Conservation (phyloP, 2,113 vertebrate genomes). For the Syngnathus floridae region DNA sequence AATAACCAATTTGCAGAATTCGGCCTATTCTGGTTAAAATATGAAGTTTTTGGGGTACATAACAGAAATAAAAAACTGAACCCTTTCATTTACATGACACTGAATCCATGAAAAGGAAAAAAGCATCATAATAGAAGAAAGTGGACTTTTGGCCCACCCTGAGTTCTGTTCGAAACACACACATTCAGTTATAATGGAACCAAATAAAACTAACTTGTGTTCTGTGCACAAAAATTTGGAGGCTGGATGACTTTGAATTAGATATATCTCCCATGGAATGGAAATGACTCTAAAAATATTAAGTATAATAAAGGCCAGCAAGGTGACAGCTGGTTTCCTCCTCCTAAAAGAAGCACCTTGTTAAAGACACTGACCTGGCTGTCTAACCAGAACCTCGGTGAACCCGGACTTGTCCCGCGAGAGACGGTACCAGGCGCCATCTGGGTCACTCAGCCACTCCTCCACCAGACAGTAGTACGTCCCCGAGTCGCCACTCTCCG, state of each 20-base stretch:
- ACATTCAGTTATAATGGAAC: not conserved
- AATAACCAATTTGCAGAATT: too few species aligned
- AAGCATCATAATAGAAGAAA: too few species aligned
- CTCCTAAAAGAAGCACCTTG: slow-evolving; percentile 9
- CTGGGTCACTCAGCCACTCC: slow-evolving; percentile 88
- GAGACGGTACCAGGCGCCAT: slow-evolving; percentile 81
- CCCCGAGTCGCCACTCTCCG: slow-evolving; percentile 84
- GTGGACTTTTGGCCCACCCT: not conserved
- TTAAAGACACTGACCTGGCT: slow-evolving; percentile 77
- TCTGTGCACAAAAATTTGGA: not conserved
- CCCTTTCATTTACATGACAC: not conserved
- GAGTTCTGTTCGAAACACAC: not conserved
- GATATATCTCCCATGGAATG: not conserved
- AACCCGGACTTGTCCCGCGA: slow-evolving; percentile 81
- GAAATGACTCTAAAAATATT: not conserved
- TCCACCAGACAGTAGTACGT: slow-evolving; percentile 96
- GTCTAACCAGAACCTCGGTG: slow-evolving; percentile 81
- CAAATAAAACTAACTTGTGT: not conserved
- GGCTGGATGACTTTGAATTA: not conserved
- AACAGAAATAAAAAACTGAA: too few species aligned
- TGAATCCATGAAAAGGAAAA: not conserved
- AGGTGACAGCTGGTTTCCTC: not conserved
- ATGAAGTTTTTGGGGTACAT: too few species aligned
- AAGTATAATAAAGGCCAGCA: not conserved
- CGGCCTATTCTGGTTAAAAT: too few species aligned